Percentiles rank a stretch among this genome's conserved stretches.
Evolutionary conservation across 2,888 invertebrate species (phyloP).

Genomic region (Nezara viridula): DNA sequence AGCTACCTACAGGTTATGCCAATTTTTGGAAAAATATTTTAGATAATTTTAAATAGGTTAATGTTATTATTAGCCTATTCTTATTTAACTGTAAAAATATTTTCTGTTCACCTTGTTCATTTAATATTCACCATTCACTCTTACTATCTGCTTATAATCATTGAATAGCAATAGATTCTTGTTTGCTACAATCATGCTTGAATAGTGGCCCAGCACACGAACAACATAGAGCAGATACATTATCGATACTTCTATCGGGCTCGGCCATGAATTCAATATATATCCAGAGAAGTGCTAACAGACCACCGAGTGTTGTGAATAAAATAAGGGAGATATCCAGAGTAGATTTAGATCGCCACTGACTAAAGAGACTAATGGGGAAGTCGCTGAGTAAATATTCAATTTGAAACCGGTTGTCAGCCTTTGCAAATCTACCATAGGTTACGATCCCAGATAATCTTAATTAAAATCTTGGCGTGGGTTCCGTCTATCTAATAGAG

Average conservation of each 20-base stretch:
- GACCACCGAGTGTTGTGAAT: background rate
- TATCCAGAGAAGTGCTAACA: background rate
- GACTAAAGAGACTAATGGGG: slow-evolving; percentile 37
- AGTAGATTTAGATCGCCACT: background rate
- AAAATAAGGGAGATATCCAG: background rate
- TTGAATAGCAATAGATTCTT: background rate
- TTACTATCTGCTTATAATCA: too few relatives aligned
- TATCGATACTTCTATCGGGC: background rate
- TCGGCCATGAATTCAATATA: background rate
- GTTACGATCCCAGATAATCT: slow-evolving; percentile 13
- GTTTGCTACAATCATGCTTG: background rate
- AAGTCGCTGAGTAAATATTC: slow-evolving; percentile 19
- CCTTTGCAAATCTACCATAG: background rate
- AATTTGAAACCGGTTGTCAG: slow-evolving; percentile 39
- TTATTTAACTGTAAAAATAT: too few relatives aligned
- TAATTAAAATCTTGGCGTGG: slow-evolving; percentile 35
- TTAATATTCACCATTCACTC: too few relatives aligned
- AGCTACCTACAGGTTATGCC: too few relatives aligned
- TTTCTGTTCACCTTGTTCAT: too few relatives aligned
- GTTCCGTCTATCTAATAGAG: background rate
- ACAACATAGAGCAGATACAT: background rate
- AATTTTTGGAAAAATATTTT: too few relatives aligned
- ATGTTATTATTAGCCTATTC: too few relatives aligned
- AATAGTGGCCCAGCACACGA: background rate
- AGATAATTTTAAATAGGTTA: too few relatives aligned